Base-by-base conservation (phyloP, 2,888 invertebrate genomes). In the Volucella zonaria region DNA sequence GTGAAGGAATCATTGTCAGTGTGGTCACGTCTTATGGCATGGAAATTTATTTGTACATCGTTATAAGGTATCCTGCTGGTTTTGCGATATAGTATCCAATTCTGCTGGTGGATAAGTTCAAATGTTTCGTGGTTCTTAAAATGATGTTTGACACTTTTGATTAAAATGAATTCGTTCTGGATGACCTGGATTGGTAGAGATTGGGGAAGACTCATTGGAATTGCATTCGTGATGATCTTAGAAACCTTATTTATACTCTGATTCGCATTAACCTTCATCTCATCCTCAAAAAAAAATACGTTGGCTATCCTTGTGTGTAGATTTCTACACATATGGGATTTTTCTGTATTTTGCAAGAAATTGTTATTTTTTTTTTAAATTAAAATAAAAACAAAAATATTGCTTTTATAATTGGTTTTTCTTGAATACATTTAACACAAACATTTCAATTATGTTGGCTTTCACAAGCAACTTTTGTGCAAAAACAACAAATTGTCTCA, bases 41-140 rank as follows among this genome's bases (percentile, higher is more conserved):
- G 51, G 47, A 49, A 73, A 78, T 68, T 67, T 70, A 83, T 73
- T 43, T 54, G 42, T 76, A 58, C 45, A 38, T 14, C 12, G 40
- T 14, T 45, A 31, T n/a, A 15, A 11, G 9, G 82, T 66, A 59
- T 83, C 82, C 82, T 83, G 79, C 70, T 83, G 64, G 45, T 70
- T 47, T 4, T 8, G 23, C 51, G 61, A 80, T 74, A 51, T 54
- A 31, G 31, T 52, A 45, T 40, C 42, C 51, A 54, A 54, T 38
- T 1, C 38, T 47, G 54, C 12, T 43, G 40, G 71, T 40, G 51
- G 58, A 67, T 43, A 76, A 62, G 45, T n/a, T 45, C 14, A 9
- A 56, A 18, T 10, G 45, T 31, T 18, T 18, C 11, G 23, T 1
- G n/a, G 58, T 59, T 61, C 59, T 59, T 23, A 51, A 71, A 51